phyloP scores from a whole-genome alignment of 2,888 invertebrate species.

The Cheilosia vulpina region DNA sequence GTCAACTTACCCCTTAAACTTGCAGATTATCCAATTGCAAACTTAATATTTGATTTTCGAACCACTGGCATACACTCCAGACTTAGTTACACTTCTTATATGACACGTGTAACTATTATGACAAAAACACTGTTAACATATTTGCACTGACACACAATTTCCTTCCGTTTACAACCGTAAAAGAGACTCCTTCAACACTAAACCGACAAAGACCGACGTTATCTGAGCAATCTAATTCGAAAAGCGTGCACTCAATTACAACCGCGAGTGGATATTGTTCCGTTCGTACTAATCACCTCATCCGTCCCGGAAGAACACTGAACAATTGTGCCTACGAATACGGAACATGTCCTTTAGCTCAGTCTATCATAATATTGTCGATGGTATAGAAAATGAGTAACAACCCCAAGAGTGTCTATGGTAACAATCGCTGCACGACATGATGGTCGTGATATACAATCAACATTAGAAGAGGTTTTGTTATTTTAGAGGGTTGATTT shows the following conservation, averaged over 20 bases:
- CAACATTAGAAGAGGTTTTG: conserved; percentile 39
- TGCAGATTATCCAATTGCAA: conserved; percentile 15
- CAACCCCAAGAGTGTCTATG: conserved; percentile 47
- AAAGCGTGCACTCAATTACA: conserved; percentile 75
- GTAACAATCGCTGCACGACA: conserved; percentile 26
- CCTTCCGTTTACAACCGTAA: conserved; percentile 27
- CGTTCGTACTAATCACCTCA: conserved; percentile 62
- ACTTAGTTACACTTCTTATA: not conserved
- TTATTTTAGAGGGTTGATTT: conserved; percentile 57
- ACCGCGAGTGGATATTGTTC: conserved; percentile 62
- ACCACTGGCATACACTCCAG: not conserved
- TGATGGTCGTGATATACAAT: conserved; percentile 17
- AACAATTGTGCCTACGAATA: conserved; percentile 43
- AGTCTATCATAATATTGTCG: conserved; percentile 13
- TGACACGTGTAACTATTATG: conserved; percentile 43
- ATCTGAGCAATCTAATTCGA: conserved; percentile 70
- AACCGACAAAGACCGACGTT: conserved; percentile 38
- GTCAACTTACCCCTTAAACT: conserved; percentile 5
- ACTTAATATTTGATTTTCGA: not conserved
- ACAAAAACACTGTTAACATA: conserved; percentile 20
- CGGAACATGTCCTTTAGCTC: conserved; percentile 34
- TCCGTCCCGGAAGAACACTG: conserved; percentile 55
- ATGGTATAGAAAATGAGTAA: conserved; percentile 18
- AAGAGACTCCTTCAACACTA: conserved; percentile 13
- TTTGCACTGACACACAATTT: conserved; percentile 38